Base-by-base conservation (phyloP, 2,113 vertebrate species). In the Chauna torquata region DNA sequence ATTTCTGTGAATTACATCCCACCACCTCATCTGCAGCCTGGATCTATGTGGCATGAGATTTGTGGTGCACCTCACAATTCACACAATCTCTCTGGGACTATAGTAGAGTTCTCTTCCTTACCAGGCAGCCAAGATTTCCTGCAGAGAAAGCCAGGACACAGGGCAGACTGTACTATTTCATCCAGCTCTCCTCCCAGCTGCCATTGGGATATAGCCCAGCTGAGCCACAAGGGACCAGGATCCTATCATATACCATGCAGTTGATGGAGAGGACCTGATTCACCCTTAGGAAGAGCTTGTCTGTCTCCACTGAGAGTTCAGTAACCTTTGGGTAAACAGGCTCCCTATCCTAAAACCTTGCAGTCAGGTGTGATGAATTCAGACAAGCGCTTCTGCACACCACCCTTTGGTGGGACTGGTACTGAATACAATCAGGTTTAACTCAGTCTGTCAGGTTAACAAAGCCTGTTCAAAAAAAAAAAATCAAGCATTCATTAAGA, bases 231-330 rank as follows among this genome's bases (percentile, higher is more conserved):
- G 8, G 11, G 24, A 30, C 0, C 1, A 49, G 16, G 17, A 55
- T 6, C 28, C 22, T 62, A 62, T 49, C 34, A 36, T 0, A 42
- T 40, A 30, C 16, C 4, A 3, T 0, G 0, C n/a, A 11, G 11
- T 3, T 2, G 0, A 5, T 30, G 47, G 1, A 19, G 7, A 44
- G 24, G 28, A 76, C 16, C 3, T 12, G 4, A 16, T 13, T 54
- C 8, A 17, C 14, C 12, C 42, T 19, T 55, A 74, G 11, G 16
- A 61, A 49, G 50, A 36, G 13, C 20, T 87, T 12, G 2, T 38
- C 30, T 54, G 40, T 69, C 62, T 57, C 27, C 47, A 16, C 6
- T 15, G 66, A 44, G 15, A 50, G 25, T 28, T 36, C 16, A 76
- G 23, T 12, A 7, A 57, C 34, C 34, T 30, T 49, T 57, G 54